These are phyloP conservation scores for Drosophila erecta DNA, from an alignment of 1,140 invertebrate genomes.

Conservation along the genomic window DNA sequence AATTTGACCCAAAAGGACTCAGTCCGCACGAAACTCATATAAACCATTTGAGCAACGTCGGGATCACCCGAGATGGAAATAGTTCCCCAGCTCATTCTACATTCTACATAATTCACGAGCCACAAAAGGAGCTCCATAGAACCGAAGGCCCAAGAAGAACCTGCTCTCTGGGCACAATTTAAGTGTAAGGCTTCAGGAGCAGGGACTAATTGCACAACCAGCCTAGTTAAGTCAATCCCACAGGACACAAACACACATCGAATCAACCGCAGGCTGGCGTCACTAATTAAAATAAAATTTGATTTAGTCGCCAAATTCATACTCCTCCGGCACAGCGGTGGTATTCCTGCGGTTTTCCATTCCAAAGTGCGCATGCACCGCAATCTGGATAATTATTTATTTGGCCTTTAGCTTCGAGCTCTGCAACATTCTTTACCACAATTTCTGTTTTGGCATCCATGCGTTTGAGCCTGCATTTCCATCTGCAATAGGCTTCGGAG, in stretches of 20 bases:
- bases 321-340: background rate
- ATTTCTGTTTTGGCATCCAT: constrained; percentile 2
- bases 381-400: constrained; percentile 11
- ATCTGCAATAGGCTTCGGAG: background rate
- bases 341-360: background rate
- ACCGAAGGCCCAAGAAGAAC: too few relatives aligned
- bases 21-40: constrained; percentile 64
- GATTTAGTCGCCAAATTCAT: background rate
- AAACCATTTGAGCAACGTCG: constrained; percentile 48
- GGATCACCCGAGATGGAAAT: constrained; percentile 44
- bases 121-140: background rate
- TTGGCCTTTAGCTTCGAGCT: background rate
- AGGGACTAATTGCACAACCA: background rate
- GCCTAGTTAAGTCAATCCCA: background rate
- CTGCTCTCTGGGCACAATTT: too few relatives aligned
- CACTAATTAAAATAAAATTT: constrained; percentile 34
- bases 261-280: constrained; percentile 3
- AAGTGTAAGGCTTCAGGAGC: too few relatives aligned
- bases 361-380: constrained; percentile 1
- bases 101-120: constrained; percentile 58
- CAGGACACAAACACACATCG: background rate
- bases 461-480: background rate
- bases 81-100: constrained; percentile 55
- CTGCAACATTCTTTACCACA: background rate
- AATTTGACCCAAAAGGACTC: constrained; percentile 55